Percentiles rank a stretch among this genome's conserved stretches.
These are phyloP conservation scores for Labeo catla DNA, from an alignment of 2,113 vertebrate species.

Conservation along the genomic window DNA sequence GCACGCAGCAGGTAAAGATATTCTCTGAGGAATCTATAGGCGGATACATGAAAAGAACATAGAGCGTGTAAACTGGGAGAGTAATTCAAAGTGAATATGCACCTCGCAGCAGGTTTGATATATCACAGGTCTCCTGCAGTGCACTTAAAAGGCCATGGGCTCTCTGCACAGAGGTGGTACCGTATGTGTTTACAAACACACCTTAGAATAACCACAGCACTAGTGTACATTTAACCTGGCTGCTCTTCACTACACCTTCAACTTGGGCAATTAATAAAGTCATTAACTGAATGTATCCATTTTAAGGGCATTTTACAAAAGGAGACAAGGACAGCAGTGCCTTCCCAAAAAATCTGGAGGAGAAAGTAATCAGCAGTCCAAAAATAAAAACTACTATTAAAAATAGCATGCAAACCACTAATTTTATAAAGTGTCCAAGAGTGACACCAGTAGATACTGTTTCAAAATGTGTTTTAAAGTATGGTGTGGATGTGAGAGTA, in stretches of 20 bases:
- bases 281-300: neutral
- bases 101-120: conserved; percentile 34
- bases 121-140: conserved; percentile 29
- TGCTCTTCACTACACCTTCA: conserved; percentile 24
- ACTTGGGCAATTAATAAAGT: neutral
- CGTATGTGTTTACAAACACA: conserved; percentile 23
- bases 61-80: conserved; percentile 36
- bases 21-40: conserved; percentile 39
- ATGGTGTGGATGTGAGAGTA: neutral
- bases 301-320: neutral
- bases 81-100: conserved; percentile 44
- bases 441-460: neutral
- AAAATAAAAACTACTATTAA: neutral
- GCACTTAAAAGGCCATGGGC: conserved; percentile 31
- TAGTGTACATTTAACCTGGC: conserved; percentile 20
- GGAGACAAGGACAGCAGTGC: neutral
- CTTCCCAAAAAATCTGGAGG: neutral
- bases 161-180: conserved; percentile 3
- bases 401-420: neutral
- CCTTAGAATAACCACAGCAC: conserved; percentile 9
- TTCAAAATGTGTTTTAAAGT: neutral
- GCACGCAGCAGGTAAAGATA: conserved; percentile 40
- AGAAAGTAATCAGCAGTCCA: neutral
- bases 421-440: neutral
- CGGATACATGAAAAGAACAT: conserved; percentile 36